Conservation (phyloP, 2,888 invertebrate genomes). For the Rosalia funebris region DNA sequence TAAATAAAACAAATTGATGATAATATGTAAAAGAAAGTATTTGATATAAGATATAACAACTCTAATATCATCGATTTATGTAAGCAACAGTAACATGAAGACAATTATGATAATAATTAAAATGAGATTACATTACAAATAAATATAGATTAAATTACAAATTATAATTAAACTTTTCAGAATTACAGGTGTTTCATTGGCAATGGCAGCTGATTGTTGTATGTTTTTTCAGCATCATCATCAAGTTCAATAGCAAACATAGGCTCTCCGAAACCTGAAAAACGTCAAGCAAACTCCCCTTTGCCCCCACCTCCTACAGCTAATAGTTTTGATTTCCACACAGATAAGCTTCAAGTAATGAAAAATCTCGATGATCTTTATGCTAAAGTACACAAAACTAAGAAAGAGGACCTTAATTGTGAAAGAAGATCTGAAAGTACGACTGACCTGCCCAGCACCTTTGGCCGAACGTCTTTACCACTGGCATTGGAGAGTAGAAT, state of each 20-base stretch:
- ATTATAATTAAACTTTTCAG: too few relatives aligned
- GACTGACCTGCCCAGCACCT: constrained; percentile 31
- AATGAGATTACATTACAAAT: too few relatives aligned
- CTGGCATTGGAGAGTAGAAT: constrained; percentile 31
- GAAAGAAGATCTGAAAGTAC: constrained; percentile 36
- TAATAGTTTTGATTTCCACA: constrained; percentile 61
- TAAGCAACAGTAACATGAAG: too few relatives aligned
- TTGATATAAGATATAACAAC: too few relatives aligned
- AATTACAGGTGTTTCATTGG: too few relatives aligned
- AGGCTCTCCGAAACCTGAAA: constrained; percentile 89
- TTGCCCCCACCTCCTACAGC: constrained; percentile 80
- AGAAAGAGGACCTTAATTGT: constrained; percentile 47
- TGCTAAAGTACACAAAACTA: constrained; percentile 84
- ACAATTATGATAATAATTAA: too few relatives aligned
- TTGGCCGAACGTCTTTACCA: constrained; percentile 20
- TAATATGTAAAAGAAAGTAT: too few relatives aligned
- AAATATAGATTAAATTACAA: too few relatives aligned
- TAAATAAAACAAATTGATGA: too few relatives aligned
- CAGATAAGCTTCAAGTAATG: constrained; percentile 53
- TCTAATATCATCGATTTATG: too few relatives aligned
- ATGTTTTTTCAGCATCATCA: constrained; percentile 70
- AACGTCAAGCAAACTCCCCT: constrained; percentile 89
- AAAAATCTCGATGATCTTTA: constrained; percentile 89
- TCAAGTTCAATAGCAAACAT: constrained; percentile 69
- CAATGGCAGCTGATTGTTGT: too few relatives aligned